A percentile compares a stretch with the other conserved stretches of the same genome.
Conservation (phyloP, 2,113 vertebrate species). For the Madoqua kirkii region DNA sequence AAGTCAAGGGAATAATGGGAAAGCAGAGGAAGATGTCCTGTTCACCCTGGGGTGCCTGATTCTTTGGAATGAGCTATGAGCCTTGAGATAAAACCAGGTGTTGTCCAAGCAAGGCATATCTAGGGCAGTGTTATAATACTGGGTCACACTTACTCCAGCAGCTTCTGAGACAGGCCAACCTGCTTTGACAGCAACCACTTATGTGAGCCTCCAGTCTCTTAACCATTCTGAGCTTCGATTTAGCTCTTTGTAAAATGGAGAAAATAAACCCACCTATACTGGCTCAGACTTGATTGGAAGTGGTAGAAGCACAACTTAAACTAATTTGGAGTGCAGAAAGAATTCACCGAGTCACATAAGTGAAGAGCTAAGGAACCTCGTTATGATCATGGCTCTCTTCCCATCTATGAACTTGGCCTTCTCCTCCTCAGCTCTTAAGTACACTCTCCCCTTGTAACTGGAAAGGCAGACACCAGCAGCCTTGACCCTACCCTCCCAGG, state of each 20-base stretch:
- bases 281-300: neutral
- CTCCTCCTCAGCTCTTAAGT: neutral
- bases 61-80: neutral
- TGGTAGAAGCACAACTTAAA: neutral
- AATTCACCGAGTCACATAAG: too few relatives aligned
- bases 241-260: neutral
- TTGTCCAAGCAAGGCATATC: neutral
- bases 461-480: neutral
- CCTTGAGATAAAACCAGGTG: neutral
- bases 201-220: neutral
- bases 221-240: neutral
- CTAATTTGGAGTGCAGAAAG: neutral
- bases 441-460: too few relatives aligned
- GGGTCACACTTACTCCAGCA: neutral
- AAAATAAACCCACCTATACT: neutral
- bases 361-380: neutral
- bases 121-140: neutral
- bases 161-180: neutral
- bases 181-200: neutral
- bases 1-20: constrained; percentile 12
- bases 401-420: neutral
- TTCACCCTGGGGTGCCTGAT: neutral
- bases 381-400: neutral
- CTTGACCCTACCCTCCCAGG: neutral
- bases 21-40: neutral